These are phyloP conservation scores for Anableps anableps DNA, from an alignment of 2,797 vertebrate genomes.

Conservation along the genomic window DNA sequence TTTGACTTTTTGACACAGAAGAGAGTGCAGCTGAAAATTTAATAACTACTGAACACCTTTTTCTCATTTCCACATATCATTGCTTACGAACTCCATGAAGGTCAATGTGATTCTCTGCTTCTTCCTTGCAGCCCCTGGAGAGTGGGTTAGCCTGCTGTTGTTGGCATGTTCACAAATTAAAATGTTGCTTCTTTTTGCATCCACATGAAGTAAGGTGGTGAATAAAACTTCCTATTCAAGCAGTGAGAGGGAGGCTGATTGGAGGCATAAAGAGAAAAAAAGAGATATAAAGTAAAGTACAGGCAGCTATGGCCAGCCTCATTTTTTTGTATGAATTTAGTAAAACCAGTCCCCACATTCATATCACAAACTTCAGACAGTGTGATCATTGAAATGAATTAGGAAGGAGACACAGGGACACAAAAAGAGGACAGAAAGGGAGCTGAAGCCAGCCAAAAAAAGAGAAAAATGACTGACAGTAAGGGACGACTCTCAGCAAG, in stretches of 20 bases:
- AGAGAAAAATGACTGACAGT: constrained; percentile 41
- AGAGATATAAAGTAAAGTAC: not conserved
- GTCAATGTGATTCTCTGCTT: constrained; percentile 35
- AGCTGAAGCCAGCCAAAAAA: constrained; percentile 30
- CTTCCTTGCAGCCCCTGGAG: constrained; percentile 26
- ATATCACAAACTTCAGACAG: too few species aligned
- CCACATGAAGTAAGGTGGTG: constrained; percentile 24
- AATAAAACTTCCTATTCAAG: constrained; percentile 48
- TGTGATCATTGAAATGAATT: not conserved
- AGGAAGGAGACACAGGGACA: not conserved
- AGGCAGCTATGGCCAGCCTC: not conserved
- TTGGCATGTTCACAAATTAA: constrained; percentile 62
- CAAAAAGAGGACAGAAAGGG: constrained; percentile 37
- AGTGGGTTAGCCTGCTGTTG: constrained; percentile 30
- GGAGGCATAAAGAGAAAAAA: not conserved
- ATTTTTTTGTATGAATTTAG: not conserved
- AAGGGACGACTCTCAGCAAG: constrained; percentile 43
- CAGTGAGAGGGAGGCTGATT: constrained; percentile 13
- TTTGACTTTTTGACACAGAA: constrained; percentile 8
- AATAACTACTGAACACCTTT: constrained; percentile 8
- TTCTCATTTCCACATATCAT: constrained; percentile 18
- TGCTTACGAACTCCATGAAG: constrained; percentile 30
- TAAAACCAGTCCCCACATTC: too few species aligned
- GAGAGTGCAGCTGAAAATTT: constrained; percentile 4
- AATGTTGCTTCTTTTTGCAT: constrained; percentile 33